phyloP scores from a whole-genome alignment of 2,113 vertebrate species.

The Felis chaus region DNA sequence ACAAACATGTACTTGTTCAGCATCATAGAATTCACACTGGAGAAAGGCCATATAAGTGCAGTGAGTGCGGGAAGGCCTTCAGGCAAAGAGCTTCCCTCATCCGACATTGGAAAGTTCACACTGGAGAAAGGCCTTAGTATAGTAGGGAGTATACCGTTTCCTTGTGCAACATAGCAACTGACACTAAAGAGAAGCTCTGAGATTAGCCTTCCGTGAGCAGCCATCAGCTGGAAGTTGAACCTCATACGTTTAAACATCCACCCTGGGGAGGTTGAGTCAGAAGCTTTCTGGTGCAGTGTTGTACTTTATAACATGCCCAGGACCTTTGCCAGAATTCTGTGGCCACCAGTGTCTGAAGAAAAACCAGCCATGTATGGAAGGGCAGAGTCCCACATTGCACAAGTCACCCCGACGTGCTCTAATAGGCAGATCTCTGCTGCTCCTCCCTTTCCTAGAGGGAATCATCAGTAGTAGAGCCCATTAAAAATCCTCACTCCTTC shows the following conservation, averaged over 20 bases:
- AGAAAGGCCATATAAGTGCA: conserved; percentile 71
- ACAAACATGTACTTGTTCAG: conserved; percentile 66
- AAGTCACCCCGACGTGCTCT: neutral
- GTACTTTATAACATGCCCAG: neutral
- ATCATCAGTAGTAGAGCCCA: neutral
- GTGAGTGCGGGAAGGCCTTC: conserved; percentile 77
- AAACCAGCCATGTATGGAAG: neutral
- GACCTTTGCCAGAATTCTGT: neutral
- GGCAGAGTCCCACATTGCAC: no score
- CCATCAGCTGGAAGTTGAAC: neutral
- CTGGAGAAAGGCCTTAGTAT: conserved; percentile 45
- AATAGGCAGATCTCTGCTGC: neutral
- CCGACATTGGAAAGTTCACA: conserved; percentile 68
- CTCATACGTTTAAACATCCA: neutral
- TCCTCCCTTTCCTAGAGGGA: neutral
- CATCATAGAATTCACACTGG: conserved; percentile 74
- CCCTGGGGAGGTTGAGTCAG: neutral
- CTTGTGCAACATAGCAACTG: neutral
- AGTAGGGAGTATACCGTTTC: neutral
- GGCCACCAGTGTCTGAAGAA: neutral
- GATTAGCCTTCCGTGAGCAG: neutral
- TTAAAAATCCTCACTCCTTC: neutral
- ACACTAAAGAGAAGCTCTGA: neutral
- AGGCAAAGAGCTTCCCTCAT: conserved; percentile 70
- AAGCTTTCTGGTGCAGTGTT: neutral